phyloP scores from a whole-genome alignment of 2,888 invertebrate species.

The Deroplatys truncata region DNA sequence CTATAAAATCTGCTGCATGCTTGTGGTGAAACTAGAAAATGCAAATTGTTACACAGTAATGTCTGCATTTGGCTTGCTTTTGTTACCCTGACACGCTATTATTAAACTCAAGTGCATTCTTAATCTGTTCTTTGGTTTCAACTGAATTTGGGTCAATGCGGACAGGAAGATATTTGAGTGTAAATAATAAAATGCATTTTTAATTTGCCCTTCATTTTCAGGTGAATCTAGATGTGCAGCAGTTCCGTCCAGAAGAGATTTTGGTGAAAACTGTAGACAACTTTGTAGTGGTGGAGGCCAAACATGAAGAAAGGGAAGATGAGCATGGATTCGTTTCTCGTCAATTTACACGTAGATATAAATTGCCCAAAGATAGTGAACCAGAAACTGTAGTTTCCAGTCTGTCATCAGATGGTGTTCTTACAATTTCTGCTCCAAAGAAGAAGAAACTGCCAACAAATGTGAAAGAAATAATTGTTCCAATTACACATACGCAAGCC shows the following conservation, averaged over 20 bases:
- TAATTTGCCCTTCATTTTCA: slow-evolving; percentile 15
- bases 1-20: too few relatives aligned
- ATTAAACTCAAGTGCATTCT: too few relatives aligned
- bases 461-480: slow-evolving; percentile 1
- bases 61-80: too few relatives aligned
- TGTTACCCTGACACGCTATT: too few relatives aligned
- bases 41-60: too few relatives aligned
- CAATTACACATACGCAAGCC: slow-evolving; percentile 4
- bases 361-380: slow-evolving; percentile 40
- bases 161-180: too few relatives aligned
- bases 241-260: slow-evolving; percentile 42
- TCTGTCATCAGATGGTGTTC: slow-evolving; percentile 43
- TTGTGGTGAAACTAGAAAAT: too few relatives aligned
- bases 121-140: too few relatives aligned
- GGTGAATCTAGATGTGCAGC: slow-evolving; percentile 39
- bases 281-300: slow-evolving; percentile 40
- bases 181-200: too few relatives aligned
- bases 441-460: slow-evolving; percentile 26
- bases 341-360: slow-evolving; percentile 40
- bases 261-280: slow-evolving; percentile 41
- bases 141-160: too few relatives aligned
- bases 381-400: slow-evolving; percentile 38
- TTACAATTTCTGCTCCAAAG: slow-evolving; percentile 42
- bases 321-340: slow-evolving; percentile 41
- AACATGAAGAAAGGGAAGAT: slow-evolving; percentile 41